phyloP scores from a whole-genome alignment of 2,113 vertebrate genomes.

The Takifugu flavidus region DNA sequence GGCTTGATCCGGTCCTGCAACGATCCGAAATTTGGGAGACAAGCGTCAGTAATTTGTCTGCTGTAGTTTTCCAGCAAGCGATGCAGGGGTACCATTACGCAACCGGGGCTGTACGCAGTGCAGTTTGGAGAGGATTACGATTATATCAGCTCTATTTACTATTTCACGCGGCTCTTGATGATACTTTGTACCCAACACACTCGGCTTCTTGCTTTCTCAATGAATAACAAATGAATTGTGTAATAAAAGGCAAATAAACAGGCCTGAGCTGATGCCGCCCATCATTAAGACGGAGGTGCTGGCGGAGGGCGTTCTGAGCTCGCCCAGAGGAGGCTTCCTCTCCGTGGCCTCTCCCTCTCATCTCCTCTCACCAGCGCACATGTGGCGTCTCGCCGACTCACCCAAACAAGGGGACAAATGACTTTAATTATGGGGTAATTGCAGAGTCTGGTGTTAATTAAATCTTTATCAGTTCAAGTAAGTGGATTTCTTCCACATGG shows the following conservation, averaged over 20 bases:
- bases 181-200: conserved; percentile 56
- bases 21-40: not conserved
- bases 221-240: conserved; percentile 66
- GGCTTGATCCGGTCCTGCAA: conserved; percentile 6
- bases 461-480: conserved; percentile 99
- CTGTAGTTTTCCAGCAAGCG: conserved; percentile 17
- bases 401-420: conserved; percentile 92
- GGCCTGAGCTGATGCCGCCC: conserved; percentile 31
- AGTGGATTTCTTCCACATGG: conserved; percentile 94
- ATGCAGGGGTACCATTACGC: conserved; percentile 28
- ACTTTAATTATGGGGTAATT: conserved; percentile 99
- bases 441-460: conserved; percentile 96
- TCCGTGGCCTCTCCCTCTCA: conserved; percentile 1
- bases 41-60: conserved; percentile 9
- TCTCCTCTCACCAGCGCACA: conserved; percentile 35
- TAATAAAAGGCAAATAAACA: conserved; percentile 64
- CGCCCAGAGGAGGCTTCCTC: conserved; percentile 5
- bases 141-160: conserved; percentile 63
- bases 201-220: conserved; percentile 63
- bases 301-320: conserved; percentile 16
- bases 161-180: conserved; percentile 64
- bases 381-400: conserved; percentile 78
- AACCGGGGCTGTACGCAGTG: conserved; percentile 41
- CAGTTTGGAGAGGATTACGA: conserved; percentile 66
- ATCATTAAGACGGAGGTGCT: conserved; percentile 30